Percentiles rank a stretch among this genome's conserved stretches.
Conservation (phyloP, 2,888 invertebrate genomes). For the Camponotus fellah region DNA sequence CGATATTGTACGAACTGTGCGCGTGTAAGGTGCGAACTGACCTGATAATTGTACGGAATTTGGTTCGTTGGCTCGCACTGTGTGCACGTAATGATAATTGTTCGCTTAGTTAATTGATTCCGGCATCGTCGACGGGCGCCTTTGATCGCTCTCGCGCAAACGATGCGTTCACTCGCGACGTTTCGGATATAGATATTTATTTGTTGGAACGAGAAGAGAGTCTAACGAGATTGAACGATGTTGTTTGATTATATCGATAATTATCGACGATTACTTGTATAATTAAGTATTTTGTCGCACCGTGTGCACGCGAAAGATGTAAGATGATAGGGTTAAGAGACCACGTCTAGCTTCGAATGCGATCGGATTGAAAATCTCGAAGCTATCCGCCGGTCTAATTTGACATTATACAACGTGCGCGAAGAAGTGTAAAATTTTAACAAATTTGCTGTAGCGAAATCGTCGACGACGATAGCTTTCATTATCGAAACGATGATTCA, state of each 20-base stretch:
- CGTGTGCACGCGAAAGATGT: slow-evolving; percentile 44
- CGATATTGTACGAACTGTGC: slow-evolving; percentile 41
- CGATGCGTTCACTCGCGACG: slow-evolving; percentile 13
- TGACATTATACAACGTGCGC: slow-evolving; percentile 28
- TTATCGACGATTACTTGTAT: slow-evolving; percentile 33
- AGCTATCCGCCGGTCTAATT: slow-evolving; percentile 27
- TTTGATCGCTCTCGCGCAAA: neutral
- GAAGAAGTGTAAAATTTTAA: slow-evolving; percentile 26
- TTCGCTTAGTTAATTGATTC: slow-evolving; percentile 39
- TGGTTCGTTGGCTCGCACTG: slow-evolving; percentile 68
- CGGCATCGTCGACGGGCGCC: neutral
- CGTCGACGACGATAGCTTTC: slow-evolving; percentile 34
- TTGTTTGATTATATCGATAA: slow-evolving; percentile 16
- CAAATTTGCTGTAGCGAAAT: slow-evolving; percentile 33
- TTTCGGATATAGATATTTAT: slow-evolving; percentile 13
- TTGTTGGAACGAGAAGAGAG: slow-evolving; percentile 29
- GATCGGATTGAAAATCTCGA: neutral
- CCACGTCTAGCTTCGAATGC: slow-evolving; percentile 28
- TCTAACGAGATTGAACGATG: slow-evolving; percentile 29
- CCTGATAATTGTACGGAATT: slow-evolving; percentile 59
- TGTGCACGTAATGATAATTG: slow-evolving; percentile 54
- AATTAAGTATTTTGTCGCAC: slow-evolving; percentile 40
- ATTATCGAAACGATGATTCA: slow-evolving; percentile 29
- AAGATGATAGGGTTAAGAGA: slow-evolving; percentile 14
- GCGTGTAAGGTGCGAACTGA: slow-evolving; percentile 63